Base-by-base conservation (phyloP, 2,888 invertebrate species). In the Lepidocyrtinus sp. region DNA sequence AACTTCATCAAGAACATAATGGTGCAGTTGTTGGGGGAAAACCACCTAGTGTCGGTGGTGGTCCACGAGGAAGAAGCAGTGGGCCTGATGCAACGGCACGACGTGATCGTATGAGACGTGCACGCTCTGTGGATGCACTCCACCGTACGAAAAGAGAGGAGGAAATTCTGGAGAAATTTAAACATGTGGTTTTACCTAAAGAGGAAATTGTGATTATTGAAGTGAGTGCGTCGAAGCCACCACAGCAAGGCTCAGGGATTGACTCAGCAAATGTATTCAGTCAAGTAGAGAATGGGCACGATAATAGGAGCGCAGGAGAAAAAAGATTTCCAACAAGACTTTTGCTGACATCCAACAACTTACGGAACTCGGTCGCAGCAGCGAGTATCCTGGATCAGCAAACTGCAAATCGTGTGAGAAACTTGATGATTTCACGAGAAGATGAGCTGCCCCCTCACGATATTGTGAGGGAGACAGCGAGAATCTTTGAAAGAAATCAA, bases 381-480 rank as follows among this genome's bases (percentile, higher is more conserved):
- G 74, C 45, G 15, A 21, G 63, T 21, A 12, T 77, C 50, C 26
- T 67, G 65, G 75, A 81, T 78, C 80, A 85, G 75, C 76, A 85
- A 80, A 74, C 75, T 61, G 73, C 83, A 61, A 70, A 79, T 79
- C 50, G 82, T 72, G 27, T n/a, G 62, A 77, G 84, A 22, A 82
- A 79, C 46, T 55, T 83, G 22, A 75, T 75, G 71, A 69, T 76
- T 22, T 85, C 85, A 50, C 85, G 85, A 86, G 94, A 93, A 84
- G 92, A 92, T 15, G 96, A 96, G 87, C 91, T 95, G 67, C 97
- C 97, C 1, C 96, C 96, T 19, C 94, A 94, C 0, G 96, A 97
- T 90, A 92, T 96, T 85, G 97, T 97, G 80, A 95, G 94, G 87
- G 93, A 95, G 81, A 94, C 95, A 15, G 91, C 96, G 82, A 92